Conservation (phyloP, 2,797 vertebrate species). For the Pangasius larnaudii region DNA sequence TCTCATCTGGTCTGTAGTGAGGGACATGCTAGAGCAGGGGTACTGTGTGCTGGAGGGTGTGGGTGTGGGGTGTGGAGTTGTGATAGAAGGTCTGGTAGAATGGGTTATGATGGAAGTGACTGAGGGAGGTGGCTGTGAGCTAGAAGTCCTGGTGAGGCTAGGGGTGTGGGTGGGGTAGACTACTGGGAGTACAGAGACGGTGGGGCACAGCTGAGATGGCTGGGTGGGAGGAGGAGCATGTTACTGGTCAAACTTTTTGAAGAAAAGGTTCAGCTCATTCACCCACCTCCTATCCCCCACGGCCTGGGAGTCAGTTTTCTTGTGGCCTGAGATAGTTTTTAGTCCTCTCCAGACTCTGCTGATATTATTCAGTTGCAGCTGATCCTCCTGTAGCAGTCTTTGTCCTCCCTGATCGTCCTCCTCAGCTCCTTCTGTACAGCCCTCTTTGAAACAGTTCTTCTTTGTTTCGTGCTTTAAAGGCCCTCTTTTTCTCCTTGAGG, state of each 20-base stretch:
- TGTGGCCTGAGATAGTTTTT: not conserved
- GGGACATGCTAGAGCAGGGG: too few species aligned
- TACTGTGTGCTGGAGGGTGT: too few species aligned
- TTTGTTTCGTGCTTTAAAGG: not conserved
- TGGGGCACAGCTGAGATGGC: not conserved
- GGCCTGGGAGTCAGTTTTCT: too few species aligned
- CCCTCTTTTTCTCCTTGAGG: conserved; percentile 13
- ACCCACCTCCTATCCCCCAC: not conserved
- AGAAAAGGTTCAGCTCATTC: not conserved
- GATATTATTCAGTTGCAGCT: conserved; percentile 13
- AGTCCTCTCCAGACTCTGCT: conserved; percentile 16
- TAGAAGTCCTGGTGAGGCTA: too few species aligned
- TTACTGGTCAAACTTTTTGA: conserved; percentile 1
- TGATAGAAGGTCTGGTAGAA: too few species aligned
- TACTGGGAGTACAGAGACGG: too few species aligned
- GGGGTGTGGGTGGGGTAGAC: too few species aligned
- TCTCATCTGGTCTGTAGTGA: too few species aligned
- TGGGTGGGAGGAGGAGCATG: not conserved
- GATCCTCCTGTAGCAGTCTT: not conserved
- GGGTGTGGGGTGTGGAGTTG: too few species aligned
- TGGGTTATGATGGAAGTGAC: too few species aligned
- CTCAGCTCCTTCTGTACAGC: not conserved
- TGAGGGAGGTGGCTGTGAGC: too few species aligned
- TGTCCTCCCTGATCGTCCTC: conserved; percentile 11
- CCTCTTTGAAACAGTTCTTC: not conserved